Conservation (phyloP, 2,113 vertebrate genomes). For the Vicugna pacos region DNA sequence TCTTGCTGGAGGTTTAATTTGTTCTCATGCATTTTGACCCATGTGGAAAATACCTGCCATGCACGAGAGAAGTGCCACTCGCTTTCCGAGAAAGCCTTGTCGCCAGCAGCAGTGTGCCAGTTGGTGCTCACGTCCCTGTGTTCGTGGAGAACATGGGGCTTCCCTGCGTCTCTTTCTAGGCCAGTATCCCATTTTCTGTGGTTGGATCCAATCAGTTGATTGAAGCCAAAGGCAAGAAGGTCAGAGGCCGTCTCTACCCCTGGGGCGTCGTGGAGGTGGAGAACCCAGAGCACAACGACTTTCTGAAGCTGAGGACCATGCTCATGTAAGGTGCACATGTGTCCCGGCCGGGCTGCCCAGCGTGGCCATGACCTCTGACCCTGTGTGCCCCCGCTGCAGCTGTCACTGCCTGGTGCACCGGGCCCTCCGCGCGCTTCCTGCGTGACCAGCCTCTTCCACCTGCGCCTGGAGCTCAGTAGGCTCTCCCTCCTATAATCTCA, state of each 20-base stretch:
- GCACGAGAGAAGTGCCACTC: rapidly evolving
- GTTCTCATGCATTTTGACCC: neutral
- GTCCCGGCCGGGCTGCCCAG: no score
- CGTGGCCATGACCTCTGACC: neutral
- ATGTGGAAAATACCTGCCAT: no score
- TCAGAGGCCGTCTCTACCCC: slow-evolving; percentile 96
- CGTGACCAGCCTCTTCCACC: neutral
- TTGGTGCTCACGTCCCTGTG: rapidly evolving
- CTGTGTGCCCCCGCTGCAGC: rapidly evolving
- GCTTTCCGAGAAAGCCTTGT: neutral
- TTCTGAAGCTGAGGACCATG: slow-evolving; percentile 98
- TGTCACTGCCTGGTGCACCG: rapidly evolving
- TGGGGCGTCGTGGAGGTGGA: slow-evolving; percentile 99
- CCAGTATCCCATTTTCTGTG: slow-evolving; percentile 98
- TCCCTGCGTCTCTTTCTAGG: slow-evolving; percentile 84
- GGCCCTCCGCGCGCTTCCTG: neutral
- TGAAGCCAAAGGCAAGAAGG: slow-evolving; percentile 99
- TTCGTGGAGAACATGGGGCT: rapidly evolving
- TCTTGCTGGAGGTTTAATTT: neutral
- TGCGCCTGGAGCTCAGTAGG: no score
- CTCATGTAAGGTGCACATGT: slow-evolving; percentile 91
- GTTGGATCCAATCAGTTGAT: slow-evolving; percentile 99
- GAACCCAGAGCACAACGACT: slow-evolving; percentile 99
- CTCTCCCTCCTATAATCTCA: no score
- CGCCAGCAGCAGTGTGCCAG: rapidly evolving